Base-by-base conservation (phyloP, 2,797 vertebrate genomes). In the Triplophysa yarkandensis region DNA sequence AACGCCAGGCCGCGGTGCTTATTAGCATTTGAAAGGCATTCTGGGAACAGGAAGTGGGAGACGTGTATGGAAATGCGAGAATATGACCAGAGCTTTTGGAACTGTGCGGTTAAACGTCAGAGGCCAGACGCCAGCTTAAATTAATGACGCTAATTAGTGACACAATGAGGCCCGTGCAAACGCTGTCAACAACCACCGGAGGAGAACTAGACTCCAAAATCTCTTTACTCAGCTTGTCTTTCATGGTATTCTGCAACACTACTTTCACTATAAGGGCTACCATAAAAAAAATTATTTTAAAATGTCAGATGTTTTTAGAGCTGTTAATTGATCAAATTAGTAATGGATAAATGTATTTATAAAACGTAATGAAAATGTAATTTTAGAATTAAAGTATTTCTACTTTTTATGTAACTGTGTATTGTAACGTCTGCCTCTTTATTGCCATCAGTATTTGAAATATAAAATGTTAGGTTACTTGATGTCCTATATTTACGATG, bases 81-180 rank as follows among this genome's bases (percentile, higher is more conserved):
- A 52, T 28, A 54, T 19, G 34, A 14, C 17, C 60, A 46, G 32
- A 58, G 19, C 36, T 66, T 65, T 58, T 57, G 46, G 23, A 57
- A 57, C 55, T 13, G 48, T 43, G 50, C 17, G 61, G 71, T 66
- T 27, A 57, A 41, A 52, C 63, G 62, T 66, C 27, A 57, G 21
- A 64, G 46, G 28, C 30, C 52, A 46, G 63, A 78, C 63, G 25
- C 21, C 28, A 21, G 43, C 55, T 25, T 21, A 70, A 77, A 83
- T 77, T 64, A 79, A 81, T 79, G 63, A 72, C 2, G 19, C n/a
- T 67, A 57, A 75, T 81, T 74, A 79, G 36, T 0, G 13, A 28
- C 46, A 77, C 52, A 74, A 79, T 74, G 57, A 79, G 67, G 61
- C 57, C 71, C 17, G 39, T 44, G 50, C 77, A 48, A 60, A 68